phyloP scores from a whole-genome alignment of 1,140 invertebrate genomes.

The Cotesia glomerata region DNA sequence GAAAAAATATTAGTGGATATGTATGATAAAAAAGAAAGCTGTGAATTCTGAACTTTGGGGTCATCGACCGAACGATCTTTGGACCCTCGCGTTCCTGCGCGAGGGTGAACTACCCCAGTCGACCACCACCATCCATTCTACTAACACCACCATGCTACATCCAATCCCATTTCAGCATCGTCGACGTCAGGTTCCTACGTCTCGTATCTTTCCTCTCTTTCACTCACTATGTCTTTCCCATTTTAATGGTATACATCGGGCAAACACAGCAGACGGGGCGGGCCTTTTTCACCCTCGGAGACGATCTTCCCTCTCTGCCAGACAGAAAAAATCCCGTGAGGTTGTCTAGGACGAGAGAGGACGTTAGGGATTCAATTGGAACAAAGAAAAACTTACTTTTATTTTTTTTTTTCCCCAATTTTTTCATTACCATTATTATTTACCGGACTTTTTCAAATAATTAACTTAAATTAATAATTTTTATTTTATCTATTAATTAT shows the following conservation, averaged over 20 bases:
- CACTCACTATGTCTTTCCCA: background rate
- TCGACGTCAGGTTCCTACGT: slow-evolving; percentile 8
- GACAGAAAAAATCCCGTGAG: slow-evolving; percentile 21
- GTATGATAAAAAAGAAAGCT: slow-evolving; percentile 14
- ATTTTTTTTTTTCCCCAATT: background rate
- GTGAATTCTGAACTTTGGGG: slow-evolving; percentile 44
- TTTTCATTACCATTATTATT: background rate
- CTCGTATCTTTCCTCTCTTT: background rate
- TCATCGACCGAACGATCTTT: slow-evolving; percentile 60
- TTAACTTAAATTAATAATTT: background rate
- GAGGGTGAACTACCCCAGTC: slow-evolving; percentile 47
- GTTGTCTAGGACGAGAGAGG: slow-evolving; percentile 17
- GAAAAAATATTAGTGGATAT: background rate
- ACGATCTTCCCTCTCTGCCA: slow-evolving; percentile 11
- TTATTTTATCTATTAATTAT: no score
- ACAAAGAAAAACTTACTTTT: background rate
- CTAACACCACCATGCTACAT: slow-evolving; percentile 20
- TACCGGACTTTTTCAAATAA: background rate
- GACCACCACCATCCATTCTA: slow-evolving; percentile 39
- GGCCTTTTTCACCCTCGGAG: slow-evolving; percentile 16
- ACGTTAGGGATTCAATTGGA: slow-evolving; percentile 1
- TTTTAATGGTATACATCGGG: background rate
- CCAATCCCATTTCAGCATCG: slow-evolving; percentile 14
- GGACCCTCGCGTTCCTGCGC: slow-evolving; percentile 45
- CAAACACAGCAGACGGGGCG: slow-evolving; percentile 18